These are phyloP conservation scores for Cyprinodon tularosa DNA, from an alignment of 2,113 vertebrate genomes.

Conservation along the genomic window DNA sequence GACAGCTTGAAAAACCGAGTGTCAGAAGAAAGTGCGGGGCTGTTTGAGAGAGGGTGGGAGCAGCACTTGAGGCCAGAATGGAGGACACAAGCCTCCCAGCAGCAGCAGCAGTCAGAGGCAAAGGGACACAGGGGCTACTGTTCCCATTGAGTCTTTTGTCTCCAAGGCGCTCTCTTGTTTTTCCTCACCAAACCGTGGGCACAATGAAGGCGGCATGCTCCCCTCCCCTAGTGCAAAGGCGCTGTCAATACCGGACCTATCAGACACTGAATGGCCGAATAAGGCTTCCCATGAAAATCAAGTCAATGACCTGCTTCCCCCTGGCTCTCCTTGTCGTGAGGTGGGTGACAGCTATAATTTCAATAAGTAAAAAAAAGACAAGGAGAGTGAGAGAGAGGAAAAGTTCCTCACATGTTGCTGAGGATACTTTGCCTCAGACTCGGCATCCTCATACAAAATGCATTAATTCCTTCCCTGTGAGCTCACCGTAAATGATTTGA, in stretches of 20 bases:
- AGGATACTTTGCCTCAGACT: constrained; percentile 70
- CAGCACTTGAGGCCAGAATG: constrained; percentile 80
- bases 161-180: constrained; percentile 84
- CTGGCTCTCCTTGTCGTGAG: constrained; percentile 81
- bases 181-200: constrained; percentile 83
- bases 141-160: constrained; percentile 89
- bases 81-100: constrained; percentile 77
- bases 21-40: constrained; percentile 53
- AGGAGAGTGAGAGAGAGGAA: constrained; percentile 16
- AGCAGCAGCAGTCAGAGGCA: constrained; percentile 76
- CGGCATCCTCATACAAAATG: constrained; percentile 87
- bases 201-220: constrained; percentile 78
- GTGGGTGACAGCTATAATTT: constrained; percentile 85
- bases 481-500: constrained; percentile 88
- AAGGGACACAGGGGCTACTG: constrained; percentile 90
- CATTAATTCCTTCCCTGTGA: constrained; percentile 88
- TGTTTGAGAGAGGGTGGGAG: constrained; percentile 74
- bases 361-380: constrained; percentile 73
- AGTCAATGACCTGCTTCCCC: constrained; percentile 88
- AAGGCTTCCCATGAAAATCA: constrained; percentile 97
- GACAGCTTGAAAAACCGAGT: constrained; percentile 68
- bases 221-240: constrained; percentile 75
- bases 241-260: constrained; percentile 86
- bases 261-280: constrained; percentile 83
- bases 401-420: constrained; percentile 84